Conservation (phyloP, 2,888 invertebrate genomes). For the Eugnorisma glareosa region DNA sequence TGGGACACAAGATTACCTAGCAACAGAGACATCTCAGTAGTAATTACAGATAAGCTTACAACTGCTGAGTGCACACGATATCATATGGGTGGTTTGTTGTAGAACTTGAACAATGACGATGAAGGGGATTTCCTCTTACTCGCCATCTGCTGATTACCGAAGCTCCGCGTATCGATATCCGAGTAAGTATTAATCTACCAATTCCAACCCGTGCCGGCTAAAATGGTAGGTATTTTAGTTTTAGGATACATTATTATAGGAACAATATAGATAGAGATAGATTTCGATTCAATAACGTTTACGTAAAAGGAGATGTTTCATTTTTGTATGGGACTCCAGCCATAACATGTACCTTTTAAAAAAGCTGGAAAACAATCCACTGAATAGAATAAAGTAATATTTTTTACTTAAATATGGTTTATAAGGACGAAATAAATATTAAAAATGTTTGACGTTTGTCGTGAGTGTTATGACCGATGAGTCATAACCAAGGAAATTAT, state of each 20-base stretch:
- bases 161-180: neutral
- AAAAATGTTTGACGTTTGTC: too few relatives aligned
- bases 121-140: neutral
- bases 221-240: neutral
- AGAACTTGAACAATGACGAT: too few relatives aligned
- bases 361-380: too few relatives aligned
- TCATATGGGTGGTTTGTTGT: neutral
- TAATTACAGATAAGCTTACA: neutral
- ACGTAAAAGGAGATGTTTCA: too few relatives aligned
- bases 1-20: neutral
- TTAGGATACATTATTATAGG: neutral
- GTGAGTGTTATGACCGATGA: too few relatives aligned
- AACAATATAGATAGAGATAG: neutral
- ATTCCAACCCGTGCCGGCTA: neutral
- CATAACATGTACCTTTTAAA: too few relatives aligned
- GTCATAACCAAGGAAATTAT: too few relatives aligned
- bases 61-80: neutral
- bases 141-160: conserved; percentile 10
- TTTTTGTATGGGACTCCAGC: too few relatives aligned
- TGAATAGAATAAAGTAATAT: too few relatives aligned
- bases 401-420: too few relatives aligned
- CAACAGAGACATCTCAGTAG: neutral
- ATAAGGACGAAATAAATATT: too few relatives aligned
- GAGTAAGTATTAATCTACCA: neutral
- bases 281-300: neutral